Base-by-base conservation (phyloP, 2,113 vertebrate genomes). In the Sinocyclocheilus anshuiensis region DNA sequence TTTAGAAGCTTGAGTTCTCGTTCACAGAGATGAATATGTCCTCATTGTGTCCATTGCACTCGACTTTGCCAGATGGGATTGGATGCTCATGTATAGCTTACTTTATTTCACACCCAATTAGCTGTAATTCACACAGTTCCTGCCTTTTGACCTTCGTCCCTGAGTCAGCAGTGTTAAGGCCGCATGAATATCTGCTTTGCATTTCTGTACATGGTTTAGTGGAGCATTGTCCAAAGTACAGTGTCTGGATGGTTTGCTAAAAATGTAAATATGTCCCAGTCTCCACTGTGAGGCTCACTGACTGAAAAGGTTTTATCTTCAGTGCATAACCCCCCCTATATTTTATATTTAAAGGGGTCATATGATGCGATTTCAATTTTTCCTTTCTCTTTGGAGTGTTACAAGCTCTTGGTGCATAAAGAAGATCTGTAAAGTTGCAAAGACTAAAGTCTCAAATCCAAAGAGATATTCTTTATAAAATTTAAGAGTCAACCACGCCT, bases 31-130 rank as follows among this genome's bases (percentile, higher is more conserved):
- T 42, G 12, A 16, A 16, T 36, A 4, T 61, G 77, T 61, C 55
- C 77, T 42, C 55, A 80, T 80, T 80, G 55, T 80, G 77, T 80
- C 55, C 55, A 39, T 61, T 33, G 1, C 10, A 80, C 53, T 74
- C 69, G 1, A 42, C 69, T 72, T n/a, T n/a, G 69, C 77, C 77
- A 80, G 77, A 26, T 77, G 45, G 45, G 45, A 77, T 80, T 42
- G 50, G 53, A 55, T 79, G 29, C 53, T 33, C 53, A 36, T 11
- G 33, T 80, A 61, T 59, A 39, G 55, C 26, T 50, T 3, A 61
- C 33, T 61, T 80, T 80, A 59, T 61, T 22, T 61, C 53, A 39
- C 33, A 39, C 20, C 4, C 12, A n/a, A 55, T 33, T 33, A 1
- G 53, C 22, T 61, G 59, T 61, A 61, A 78, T 77, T 77, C 45